Conservation (phyloP, 1,140 invertebrate species). For the Drosophila pseudoananassae region DNA sequence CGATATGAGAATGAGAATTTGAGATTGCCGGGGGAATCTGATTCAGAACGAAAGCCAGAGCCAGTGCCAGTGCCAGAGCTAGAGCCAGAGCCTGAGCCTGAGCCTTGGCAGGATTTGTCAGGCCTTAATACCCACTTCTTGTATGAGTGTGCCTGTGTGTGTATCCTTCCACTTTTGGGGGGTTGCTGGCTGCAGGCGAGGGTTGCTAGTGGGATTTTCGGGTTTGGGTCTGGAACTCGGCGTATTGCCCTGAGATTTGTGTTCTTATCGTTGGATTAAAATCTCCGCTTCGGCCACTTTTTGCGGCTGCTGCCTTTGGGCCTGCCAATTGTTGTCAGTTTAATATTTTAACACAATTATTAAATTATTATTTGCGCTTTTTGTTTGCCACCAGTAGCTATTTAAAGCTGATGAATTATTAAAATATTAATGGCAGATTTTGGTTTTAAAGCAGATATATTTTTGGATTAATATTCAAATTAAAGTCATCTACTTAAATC, state of each 20-base stretch:
- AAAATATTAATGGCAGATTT: constrained; percentile 14
- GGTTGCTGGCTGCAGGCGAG: constrained; percentile 56
- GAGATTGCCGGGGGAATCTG: constrained; percentile 49
- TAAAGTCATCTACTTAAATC: no score
- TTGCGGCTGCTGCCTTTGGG: constrained; percentile 56
- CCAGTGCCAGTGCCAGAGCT: not conserved
- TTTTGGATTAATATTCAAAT: no score
- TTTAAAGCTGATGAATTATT: constrained; percentile 13
- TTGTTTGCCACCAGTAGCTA: not conserved
- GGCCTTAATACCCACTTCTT: constrained; percentile 55
- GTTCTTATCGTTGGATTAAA: constrained; percentile 59
- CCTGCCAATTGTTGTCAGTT: constrained; percentile 73
- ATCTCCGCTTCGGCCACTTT: constrained; percentile 65
- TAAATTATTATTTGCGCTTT: constrained; percentile 49
- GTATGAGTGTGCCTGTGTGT: not conserved
- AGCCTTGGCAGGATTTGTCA: constrained; percentile 63
- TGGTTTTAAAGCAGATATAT: constrained; percentile 2
- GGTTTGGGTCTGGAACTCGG: constrained; percentile 7
- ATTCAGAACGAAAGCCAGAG: constrained; percentile 23
- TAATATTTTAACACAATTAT: constrained; percentile 77
- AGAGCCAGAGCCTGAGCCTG: constrained; percentile 39
- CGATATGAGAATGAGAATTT: constrained; percentile 66
- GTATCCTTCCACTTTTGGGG: constrained; percentile 15
- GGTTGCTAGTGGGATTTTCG: constrained; percentile 48
- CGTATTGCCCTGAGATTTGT: constrained; percentile 40